Evolutionary conservation across 1,140 invertebrate genomes (phyloP).

Genomic region (Ylistrum balloti): DNA sequence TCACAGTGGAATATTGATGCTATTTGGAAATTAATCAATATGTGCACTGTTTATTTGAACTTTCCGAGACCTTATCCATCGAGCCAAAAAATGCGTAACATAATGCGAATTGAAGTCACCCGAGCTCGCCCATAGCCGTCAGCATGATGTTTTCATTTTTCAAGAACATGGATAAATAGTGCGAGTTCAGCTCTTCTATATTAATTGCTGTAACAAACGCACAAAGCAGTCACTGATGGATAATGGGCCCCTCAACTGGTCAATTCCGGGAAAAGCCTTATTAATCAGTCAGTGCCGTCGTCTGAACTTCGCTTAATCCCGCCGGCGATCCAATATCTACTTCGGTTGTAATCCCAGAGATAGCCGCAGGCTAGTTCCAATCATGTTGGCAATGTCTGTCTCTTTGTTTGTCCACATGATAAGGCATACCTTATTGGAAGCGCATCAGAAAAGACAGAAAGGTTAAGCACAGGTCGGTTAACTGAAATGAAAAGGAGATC

Average conservation of each 20-base stretch:
- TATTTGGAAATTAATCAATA: too few species aligned
- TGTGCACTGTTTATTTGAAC: too few species aligned
- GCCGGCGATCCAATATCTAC: background rate
- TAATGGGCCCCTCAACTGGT: background rate
- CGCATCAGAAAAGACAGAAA: background rate
- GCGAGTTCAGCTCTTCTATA: background rate
- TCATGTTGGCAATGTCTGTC: background rate
- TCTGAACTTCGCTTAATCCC: background rate
- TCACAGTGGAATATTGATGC: too few species aligned
- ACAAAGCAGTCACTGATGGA: constrained; percentile 24
- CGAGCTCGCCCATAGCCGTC: background rate
- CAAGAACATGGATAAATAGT: background rate
- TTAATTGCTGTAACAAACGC: background rate
- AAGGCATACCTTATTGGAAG: background rate
- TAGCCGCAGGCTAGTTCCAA: background rate
- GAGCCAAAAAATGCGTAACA: background rate
- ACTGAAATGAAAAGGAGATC: background rate
- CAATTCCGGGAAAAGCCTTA: background rate
- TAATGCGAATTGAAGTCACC: background rate
- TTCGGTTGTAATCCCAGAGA: background rate
- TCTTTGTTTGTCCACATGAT: background rate
- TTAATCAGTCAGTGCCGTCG: background rate
- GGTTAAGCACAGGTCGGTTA: background rate
- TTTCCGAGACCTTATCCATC: too few species aligned
- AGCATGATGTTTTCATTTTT: background rate